A percentile compares a stretch with the other conserved stretches of the same genome.
Conservation (phyloP, 2,797 vertebrate species). For the Oreortyx pictus region DNA sequence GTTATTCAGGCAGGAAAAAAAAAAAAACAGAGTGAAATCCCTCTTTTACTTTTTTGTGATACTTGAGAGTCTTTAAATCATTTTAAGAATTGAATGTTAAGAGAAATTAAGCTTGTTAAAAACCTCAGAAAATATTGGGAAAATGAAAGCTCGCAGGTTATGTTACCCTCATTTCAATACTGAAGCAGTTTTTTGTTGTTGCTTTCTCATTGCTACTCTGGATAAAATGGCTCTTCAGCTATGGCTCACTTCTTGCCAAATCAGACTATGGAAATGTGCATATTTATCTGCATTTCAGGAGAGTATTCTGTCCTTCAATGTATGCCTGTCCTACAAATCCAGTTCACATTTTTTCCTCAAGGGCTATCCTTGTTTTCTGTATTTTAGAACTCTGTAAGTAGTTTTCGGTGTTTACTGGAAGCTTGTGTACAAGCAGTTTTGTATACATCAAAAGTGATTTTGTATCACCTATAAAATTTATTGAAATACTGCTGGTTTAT, state of each 20-base stretch:
- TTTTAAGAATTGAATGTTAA: background rate
- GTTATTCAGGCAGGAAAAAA: background rate
- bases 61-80: background rate
- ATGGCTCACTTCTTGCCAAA: background rate
- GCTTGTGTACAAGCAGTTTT: background rate
- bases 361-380: background rate
- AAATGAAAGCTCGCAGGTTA: background rate
- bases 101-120: background rate
- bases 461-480: background rate
- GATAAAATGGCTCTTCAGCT: background rate
- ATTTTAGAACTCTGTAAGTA: background rate
- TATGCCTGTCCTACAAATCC: background rate
- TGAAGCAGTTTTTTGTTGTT: background rate
- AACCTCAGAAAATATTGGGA: background rate
- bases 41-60: background rate
- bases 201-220: background rate
- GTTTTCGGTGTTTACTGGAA: background rate
- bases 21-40: background rate
- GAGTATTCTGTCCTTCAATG: accelerated
- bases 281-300: background rate
- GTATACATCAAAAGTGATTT: background rate
- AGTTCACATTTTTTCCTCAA: background rate
- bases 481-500: background rate
- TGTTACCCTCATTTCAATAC: background rate
- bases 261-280: background rate